These are phyloP conservation scores for Crioceris asparagi DNA, from an alignment of 2,888 invertebrate species.

Conservation along the genomic window DNA sequence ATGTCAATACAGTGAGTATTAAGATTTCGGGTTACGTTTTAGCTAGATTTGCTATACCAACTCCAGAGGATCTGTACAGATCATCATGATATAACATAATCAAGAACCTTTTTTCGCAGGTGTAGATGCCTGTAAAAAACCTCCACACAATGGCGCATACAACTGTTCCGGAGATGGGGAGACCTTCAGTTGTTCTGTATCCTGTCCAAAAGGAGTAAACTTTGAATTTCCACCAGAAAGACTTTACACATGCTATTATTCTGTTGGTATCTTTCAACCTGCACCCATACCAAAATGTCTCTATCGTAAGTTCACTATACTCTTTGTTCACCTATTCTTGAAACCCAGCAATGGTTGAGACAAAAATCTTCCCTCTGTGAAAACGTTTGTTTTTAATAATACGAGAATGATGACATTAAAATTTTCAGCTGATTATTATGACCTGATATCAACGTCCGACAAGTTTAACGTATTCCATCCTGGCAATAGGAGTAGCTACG, in stretches of 20 bases:
- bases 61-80: background rate
- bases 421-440: too few species aligned
- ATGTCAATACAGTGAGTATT: conserved; percentile 54
- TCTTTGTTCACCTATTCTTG: background rate
- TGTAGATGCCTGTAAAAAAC: conserved; percentile 48
- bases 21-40: too few species aligned
- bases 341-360: too few species aligned
- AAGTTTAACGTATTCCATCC: too few species aligned
- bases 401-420: too few species aligned
- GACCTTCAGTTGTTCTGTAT: conserved; percentile 51
- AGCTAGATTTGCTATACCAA: too few species aligned
- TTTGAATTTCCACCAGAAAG: conserved; percentile 51
- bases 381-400: too few species aligned
- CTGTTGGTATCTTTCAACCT: conserved; percentile 55
- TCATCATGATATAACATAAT: too few species aligned
- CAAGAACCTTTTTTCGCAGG: conserved; percentile 43
- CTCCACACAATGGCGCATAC: conserved; percentile 68
- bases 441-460: too few species aligned
- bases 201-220: conserved; percentile 53
- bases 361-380: too few species aligned
- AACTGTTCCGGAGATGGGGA: conserved; percentile 55
- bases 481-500: too few species aligned
- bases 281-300: conserved; percentile 63
- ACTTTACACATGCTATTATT: conserved; percentile 56
- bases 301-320: conserved; percentile 40